Evolutionary conservation across 2,113 vertebrate species (phyloP).

Genomic region (Sylvia atricapilla): DNA sequence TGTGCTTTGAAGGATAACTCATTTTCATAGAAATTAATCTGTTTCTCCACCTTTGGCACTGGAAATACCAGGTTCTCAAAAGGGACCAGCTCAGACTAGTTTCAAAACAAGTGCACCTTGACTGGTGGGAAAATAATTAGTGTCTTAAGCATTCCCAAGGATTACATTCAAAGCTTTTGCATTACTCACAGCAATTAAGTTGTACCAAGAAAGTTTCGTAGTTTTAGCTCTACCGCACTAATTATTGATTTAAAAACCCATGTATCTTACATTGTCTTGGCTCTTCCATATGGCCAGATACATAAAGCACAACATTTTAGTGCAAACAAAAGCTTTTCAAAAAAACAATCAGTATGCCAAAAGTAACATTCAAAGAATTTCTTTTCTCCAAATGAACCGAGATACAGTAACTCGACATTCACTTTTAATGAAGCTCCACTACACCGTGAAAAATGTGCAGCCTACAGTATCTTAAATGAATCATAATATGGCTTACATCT

Average conservation of each 20-base stretch:
- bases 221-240: conserved; percentile 19
- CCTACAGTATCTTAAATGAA: conserved; percentile 3
- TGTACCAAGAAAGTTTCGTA: conserved; percentile 46
- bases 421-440: neutral
- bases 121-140: conserved; percentile 58
- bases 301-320: neutral
- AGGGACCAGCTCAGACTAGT: conserved; percentile 44
- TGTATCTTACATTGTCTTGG: conserved; percentile 22
- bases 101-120: conserved; percentile 54
- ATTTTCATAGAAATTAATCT: conserved; percentile 30
- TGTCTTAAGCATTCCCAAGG: conserved; percentile 48
- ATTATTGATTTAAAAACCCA: conserved; percentile 15
- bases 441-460: neutral
- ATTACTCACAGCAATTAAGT: conserved; percentile 67
- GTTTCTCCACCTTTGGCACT: neutral
- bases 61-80: conserved; percentile 36
- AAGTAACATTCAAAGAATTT: fast-evolving
- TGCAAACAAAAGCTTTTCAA: neutral
- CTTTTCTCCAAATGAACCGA: neutral
- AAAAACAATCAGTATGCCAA: neutral
- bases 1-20: conserved; percentile 8
- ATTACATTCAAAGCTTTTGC: conserved; percentile 51
- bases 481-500: conserved; percentile 7
- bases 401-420: neutral
- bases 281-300: conserved; percentile 11